These are phyloP conservation scores for Trichogramma evanescens DNA, from an alignment of 2,888 invertebrate species.

Conservation along the genomic window DNA sequence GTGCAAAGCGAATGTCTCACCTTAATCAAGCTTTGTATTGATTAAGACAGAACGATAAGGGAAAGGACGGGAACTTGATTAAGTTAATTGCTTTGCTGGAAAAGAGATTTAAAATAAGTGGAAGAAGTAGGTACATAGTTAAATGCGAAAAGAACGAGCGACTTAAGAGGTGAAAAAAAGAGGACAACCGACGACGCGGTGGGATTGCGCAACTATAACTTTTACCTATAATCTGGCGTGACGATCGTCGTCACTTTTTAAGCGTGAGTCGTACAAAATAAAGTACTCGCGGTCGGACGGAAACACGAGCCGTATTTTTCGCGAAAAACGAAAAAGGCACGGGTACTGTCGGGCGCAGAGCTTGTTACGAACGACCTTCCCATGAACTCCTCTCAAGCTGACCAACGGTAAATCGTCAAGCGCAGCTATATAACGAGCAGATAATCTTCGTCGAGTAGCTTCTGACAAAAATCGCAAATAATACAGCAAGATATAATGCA, in stretches of 20 bases:
- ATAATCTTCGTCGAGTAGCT: slow-evolving; percentile 21
- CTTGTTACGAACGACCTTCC: slow-evolving; percentile 28
- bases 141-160: not conserved
- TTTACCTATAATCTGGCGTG: slow-evolving; percentile 13
- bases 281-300: slow-evolving; percentile 8
- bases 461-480: slow-evolving; percentile 29
- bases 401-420: slow-evolving; percentile 26
- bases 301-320: slow-evolving; percentile 11
- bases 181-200: not conserved
- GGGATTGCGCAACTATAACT: slow-evolving; percentile 17
- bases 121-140: too few species aligned
- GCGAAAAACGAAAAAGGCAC: not conserved
- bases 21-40: slow-evolving; percentile 16
- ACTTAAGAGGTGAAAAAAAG: not conserved
- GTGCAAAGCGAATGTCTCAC: slow-evolving; percentile 5
- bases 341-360: slow-evolving; percentile 1
- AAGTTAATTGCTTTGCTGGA: slow-evolving; percentile 11
- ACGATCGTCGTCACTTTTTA: slow-evolving; percentile 3
- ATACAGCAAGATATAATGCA: not conserved
- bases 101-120: too few species aligned
- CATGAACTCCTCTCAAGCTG: slow-evolving; percentile 20
- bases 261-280: slow-evolving; percentile 2
- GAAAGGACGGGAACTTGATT: slow-evolving; percentile 11
- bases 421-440: slow-evolving; percentile 17
- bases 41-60: slow-evolving; percentile 10